Evolutionary conservation across 2,888 invertebrate genomes (phyloP), one percentile per base, ranked within the genome.

Genomic region (Scaptomyza cyrtandrae): DNA sequence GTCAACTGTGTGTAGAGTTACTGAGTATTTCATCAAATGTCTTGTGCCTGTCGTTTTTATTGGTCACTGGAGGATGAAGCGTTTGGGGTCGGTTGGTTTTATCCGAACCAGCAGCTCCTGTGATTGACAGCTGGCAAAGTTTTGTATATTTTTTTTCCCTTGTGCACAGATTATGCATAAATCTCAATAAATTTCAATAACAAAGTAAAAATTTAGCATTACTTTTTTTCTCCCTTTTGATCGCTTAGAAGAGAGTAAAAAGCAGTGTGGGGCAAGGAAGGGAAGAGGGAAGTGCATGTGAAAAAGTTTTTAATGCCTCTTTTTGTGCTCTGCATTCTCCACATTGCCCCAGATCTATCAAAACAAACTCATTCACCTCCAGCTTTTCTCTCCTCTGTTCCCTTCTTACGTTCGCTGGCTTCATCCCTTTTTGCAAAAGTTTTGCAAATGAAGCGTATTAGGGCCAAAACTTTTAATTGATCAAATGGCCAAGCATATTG

Each of bases 361-460:
- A 16, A 39, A 1, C 44, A 48, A n/a, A 27, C 44, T 52, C 44
- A 35, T 9, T 14, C 10, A 16, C 11, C 19, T 24, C 24, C 9
- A 29, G 29, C 29, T 1, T 3, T 39, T 27, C 45, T 6, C 9
- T 35, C 37, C n/a, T 13, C 29, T 35, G 2, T 0, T 1, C 1
- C 3, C 13, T 19, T 50, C 11, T 35, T 9, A 19, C 49, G 10
- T 33, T 60, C 49, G 19, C 24, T 66, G 49, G 16, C 9, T 39
- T 41, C 11, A 58, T 57, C 63, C 61, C 55, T 71, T 39, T 35
- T 59, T 46, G 64, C 65, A 53, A 74, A 89, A 89, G 77, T 87
- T 89, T 82, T 66, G 67, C 85, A 90, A 89, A 90, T 90, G 90
- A 86, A 86, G 88, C 89, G 85, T 89, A 89, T 89, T 88, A 88